Conservation (phyloP, 2,113 vertebrate species). For the Rhinolophus ferrumequinum region DNA sequence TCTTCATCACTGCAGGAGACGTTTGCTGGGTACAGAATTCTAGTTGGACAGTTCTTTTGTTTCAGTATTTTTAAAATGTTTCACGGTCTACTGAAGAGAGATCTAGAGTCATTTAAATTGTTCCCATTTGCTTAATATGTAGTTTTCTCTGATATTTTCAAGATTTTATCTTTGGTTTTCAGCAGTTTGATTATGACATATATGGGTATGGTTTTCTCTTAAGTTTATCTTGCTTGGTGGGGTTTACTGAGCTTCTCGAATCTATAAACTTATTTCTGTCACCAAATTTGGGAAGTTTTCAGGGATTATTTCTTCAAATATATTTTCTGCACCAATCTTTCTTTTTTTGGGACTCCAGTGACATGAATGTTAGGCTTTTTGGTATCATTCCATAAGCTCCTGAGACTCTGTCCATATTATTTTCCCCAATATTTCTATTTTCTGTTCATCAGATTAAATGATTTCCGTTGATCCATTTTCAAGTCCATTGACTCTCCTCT, state of each 20-base stretch:
- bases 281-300: background rate
- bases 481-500: background rate
- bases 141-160: background rate
- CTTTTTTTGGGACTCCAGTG: background rate
- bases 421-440: background rate
- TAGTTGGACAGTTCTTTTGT: background rate
- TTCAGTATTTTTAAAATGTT: background rate
- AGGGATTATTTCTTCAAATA: slow-evolving; percentile 13
- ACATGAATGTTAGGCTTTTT: background rate
- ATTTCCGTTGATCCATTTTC: background rate
- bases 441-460: background rate
- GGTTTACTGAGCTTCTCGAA: background rate
- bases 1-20: background rate
- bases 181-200: background rate
- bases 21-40: background rate
- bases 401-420: background rate
- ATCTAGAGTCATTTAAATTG: background rate
- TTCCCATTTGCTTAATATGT: background rate
- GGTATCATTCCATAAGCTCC: background rate
- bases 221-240: background rate
- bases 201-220: background rate
- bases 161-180: background rate
- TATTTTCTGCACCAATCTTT: background rate
- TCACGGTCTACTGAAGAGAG: background rate
- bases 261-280: background rate